phyloP scores from a whole-genome alignment of 2,797 vertebrate species.

The Zenarchopterus dispar region DNA sequence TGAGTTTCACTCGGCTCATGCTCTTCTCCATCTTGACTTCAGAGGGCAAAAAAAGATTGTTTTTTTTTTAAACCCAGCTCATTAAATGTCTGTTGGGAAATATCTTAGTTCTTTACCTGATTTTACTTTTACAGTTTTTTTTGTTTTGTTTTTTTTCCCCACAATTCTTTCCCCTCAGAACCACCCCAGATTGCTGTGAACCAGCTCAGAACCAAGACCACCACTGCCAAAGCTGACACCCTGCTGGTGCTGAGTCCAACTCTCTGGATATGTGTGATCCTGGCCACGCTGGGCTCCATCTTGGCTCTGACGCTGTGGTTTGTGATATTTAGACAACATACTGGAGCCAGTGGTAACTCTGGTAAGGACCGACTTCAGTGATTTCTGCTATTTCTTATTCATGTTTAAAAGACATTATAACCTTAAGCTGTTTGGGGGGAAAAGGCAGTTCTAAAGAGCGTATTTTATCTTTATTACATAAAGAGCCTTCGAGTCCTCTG shows the following conservation, averaged over 20 bases:
- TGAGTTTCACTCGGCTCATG: slow-evolving; percentile 39
- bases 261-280: slow-evolving; percentile 68
- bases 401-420: no score
- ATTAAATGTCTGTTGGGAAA: no score
- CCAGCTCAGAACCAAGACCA: slow-evolving; percentile 4
- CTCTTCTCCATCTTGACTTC: not conserved
- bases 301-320: slow-evolving; percentile 73
- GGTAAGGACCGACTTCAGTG: slow-evolving; percentile 43
- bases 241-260: slow-evolving; percentile 26
- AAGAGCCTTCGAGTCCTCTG: not conserved
- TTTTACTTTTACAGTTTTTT: no score
- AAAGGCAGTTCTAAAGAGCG: no score
- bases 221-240: not conserved
- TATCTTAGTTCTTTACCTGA: not conserved
- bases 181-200: not conserved
- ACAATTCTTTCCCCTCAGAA: slow-evolving; percentile 33
- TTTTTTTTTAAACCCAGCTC: no score
- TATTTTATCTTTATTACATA: no score
- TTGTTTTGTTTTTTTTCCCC: no score
- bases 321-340: slow-evolving; percentile 67
- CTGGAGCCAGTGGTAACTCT: slow-evolving; percentile 21
- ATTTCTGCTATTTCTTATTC: not conserved
- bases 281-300: slow-evolving; percentile 58
- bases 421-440: no score
- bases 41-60: no score